A percentile compares a stretch with the other conserved stretches of the same genome.
phyloP scores from a whole-genome alignment of 2,888 invertebrate species.

The Prosopocoilus inquinatus region DNA sequence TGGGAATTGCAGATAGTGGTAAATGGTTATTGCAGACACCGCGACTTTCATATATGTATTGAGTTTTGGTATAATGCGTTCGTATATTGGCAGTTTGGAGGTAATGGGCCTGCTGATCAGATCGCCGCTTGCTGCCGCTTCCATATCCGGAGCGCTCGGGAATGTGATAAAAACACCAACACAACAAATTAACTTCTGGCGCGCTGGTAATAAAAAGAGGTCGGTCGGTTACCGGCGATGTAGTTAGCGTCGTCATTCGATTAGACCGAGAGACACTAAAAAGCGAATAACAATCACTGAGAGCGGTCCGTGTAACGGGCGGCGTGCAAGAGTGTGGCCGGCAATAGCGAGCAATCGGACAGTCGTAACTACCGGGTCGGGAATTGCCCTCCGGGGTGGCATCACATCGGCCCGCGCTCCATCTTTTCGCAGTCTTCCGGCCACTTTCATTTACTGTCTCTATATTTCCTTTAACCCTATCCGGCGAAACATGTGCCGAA shows the following conservation, averaged over 20 bases:
- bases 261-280: conserved; percentile 45
- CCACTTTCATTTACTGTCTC: conserved; percentile 44
- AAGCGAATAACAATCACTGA: conserved; percentile 47
- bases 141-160: conserved; percentile 33
- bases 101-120: conserved; percentile 42
- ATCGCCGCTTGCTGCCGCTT: conserved; percentile 32
- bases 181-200: conserved; percentile 45
- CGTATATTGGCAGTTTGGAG: conserved; percentile 47
- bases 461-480: conserved; percentile 40
- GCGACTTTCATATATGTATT: conserved; percentile 43
- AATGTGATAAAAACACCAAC: conserved; percentile 44
- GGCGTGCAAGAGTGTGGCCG: conserved; percentile 22
- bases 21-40: conserved; percentile 47
- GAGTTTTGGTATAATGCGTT: conserved; percentile 49
- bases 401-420: conserved; percentile 43
- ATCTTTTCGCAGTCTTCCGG: conserved; percentile 37
- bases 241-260: conserved; percentile 46
- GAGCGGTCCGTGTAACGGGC: conserved; percentile 34
- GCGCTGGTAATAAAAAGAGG: conserved; percentile 37
- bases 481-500: conserved; percentile 12
- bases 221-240: conserved; percentile 30
- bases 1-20: conserved; percentile 49
- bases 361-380: conserved; percentile 62
- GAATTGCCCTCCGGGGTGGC: conserved; percentile 60
- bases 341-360: conserved; percentile 58